A percentile compares a stretch with the other conserved stretches of the same genome.
Conservation (phyloP, 2,113 vertebrate species). For the Thunnus thynnus region DNA sequence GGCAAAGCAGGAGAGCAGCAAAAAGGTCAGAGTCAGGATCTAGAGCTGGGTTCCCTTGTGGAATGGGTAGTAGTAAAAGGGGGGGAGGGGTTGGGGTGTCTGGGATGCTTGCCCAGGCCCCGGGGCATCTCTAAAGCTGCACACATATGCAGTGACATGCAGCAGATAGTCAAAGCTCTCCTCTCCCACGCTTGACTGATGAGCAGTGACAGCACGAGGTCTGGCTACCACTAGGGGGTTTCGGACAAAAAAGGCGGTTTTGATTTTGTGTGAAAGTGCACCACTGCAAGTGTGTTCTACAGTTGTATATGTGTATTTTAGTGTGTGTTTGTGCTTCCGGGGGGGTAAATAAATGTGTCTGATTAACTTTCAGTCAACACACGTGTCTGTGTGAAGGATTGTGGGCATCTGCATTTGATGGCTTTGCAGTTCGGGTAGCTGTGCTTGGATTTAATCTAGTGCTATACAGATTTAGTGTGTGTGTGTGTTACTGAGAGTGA, state of each 20-base stretch:
- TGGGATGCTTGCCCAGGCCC: slow-evolving; percentile 50
- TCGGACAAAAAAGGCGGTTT: slow-evolving; percentile 45
- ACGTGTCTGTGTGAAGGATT: slow-evolving; percentile 50
- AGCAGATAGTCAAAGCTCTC: slow-evolving; percentile 73
- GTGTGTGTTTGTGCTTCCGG: slow-evolving; percentile 1
- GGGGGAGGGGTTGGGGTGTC: neutral
- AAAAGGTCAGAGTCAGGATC: slow-evolving; percentile 49
- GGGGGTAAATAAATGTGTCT: slow-evolving; percentile 47
- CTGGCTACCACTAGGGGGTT: slow-evolving; percentile 60
- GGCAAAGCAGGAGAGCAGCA: slow-evolving; percentile 38
- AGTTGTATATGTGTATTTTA: slow-evolving; percentile 11
- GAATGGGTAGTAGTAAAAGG: slow-evolving; percentile 36
- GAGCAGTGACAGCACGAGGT: slow-evolving; percentile 68
- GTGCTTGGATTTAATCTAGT: slow-evolving; percentile 35
- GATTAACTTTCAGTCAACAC: slow-evolving; percentile 62
- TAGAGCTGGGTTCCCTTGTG: slow-evolving; percentile 31
- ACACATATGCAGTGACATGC: slow-evolving; percentile 64
- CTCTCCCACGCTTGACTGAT: slow-evolving; percentile 72
- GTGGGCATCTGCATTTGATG: slow-evolving; percentile 49
- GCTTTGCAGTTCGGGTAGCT: slow-evolving; percentile 46
- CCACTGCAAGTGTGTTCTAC: slow-evolving; percentile 26
- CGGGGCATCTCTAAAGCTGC: slow-evolving; percentile 60
- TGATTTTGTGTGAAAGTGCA: slow-evolving; percentile 52
- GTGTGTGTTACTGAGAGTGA: slow-evolving; percentile 10
- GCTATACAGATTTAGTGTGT: slow-evolving; percentile 16